phyloP scores from a whole-genome alignment of 2,888 invertebrate species.

The Andrena bucephala region DNA sequence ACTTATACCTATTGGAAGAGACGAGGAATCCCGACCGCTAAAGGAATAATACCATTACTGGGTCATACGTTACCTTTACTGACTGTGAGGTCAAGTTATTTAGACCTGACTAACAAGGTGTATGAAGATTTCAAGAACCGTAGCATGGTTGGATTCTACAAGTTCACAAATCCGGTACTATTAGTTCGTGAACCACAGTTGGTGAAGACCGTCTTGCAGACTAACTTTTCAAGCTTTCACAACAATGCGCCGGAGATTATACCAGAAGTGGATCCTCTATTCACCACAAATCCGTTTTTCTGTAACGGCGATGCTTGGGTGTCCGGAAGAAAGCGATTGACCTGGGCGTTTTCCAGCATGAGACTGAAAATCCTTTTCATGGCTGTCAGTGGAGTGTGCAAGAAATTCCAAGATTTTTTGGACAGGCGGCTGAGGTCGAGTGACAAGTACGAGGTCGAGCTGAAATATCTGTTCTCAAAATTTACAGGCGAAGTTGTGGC shows the following conservation, averaged over 20 bases:
- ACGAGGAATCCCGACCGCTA: conserved; percentile 55
- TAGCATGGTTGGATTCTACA: conserved; percentile 75
- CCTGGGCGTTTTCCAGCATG: conserved; percentile 66
- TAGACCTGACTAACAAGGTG: conserved; percentile 37
- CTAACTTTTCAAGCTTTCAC: conserved; percentile 74
- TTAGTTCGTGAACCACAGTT: conserved; percentile 73
- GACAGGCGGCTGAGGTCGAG: conserved; percentile 25
- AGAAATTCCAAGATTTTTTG: conserved; percentile 67
- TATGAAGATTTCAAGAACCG: conserved; percentile 58
- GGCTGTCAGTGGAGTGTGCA: conserved; percentile 65
- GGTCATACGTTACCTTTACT: conserved; percentile 67
- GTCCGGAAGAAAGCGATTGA: conserved; percentile 50
- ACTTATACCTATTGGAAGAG: conserved; percentile 62
- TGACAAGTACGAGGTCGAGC: conserved; percentile 60
- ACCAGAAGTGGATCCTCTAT: conserved; percentile 69
- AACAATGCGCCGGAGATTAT: conserved; percentile 63
- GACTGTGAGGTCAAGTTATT: conserved; percentile 29
- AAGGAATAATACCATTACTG: conserved; percentile 60
- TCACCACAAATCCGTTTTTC: conserved; percentile 77
- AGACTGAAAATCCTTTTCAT: conserved; percentile 73
- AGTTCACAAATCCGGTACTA: background rate
- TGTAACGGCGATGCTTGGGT: conserved; percentile 72
- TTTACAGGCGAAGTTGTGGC: conserved; percentile 77
- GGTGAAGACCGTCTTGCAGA: conserved; percentile 73
- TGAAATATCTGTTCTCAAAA: conserved; percentile 68